Evolutionary conservation across 2,113 vertebrate genomes (phyloP), one percentile per base, ranked within the genome.

Genomic region (Pontoporia blainvillei): DNA sequence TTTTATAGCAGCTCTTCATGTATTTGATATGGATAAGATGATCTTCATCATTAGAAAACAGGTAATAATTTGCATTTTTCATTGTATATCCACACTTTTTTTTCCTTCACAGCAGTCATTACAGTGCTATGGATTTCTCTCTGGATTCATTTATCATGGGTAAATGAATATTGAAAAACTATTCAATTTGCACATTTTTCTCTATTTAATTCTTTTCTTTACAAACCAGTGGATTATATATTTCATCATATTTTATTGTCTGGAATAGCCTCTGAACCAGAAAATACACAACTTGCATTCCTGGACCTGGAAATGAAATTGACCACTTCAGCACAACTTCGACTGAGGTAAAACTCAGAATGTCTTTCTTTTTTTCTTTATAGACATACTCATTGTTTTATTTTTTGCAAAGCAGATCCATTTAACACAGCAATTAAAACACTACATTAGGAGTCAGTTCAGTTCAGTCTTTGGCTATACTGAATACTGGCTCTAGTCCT

Each of bases 311-410:
- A 96, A 21, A 31, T 71, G 23, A 96, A 91, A 93, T 85, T 64
- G 83, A 94, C 83, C 23, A 83, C 82, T 96, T 93, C 72, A 95
- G 57, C 44, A 79, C 61, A 94, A 76, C 61, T 87, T 81, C 62
- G 0, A 84, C 82, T 84, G 41, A 57, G 4, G n/a, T 46, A 67
- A 87, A 93, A 86, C 44, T 6, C 25, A 91, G 27, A 88, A 69
- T 41, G 4, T 46, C 84, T 59, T 78, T 82, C n/a, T n/a, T n/a
- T n/a, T 86, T 92, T 52, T 29, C 8, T 84, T 85, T 44, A 52
- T 71, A 67, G 41, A 64, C 20, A 89, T 49, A 61, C 54, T 92
- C 13, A 84, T 73, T 75, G 91, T 95, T 96, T 78, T 87, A 72
- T 78, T 86, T 83, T 72, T 21, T 39, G n/a, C 34, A 95, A 92